Conservation (phyloP, 2,797 vertebrate species). For the Oryzias dopingdopingensis region DNA sequence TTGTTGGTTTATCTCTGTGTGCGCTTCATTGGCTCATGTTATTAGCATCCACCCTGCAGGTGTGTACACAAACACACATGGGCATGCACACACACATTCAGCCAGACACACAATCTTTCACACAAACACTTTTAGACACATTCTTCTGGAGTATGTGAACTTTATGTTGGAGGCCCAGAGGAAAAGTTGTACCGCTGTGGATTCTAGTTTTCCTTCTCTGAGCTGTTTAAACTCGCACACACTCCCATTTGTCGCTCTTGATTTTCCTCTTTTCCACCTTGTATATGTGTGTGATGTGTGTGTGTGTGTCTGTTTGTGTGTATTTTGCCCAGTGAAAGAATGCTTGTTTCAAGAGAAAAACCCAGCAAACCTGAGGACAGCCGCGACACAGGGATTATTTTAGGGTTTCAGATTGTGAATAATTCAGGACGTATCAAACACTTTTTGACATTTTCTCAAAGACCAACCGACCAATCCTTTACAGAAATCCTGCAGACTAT, state of each 20-base stretch:
- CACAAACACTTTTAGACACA: conserved; percentile 41
- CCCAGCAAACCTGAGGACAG: conserved; percentile 12
- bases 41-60: conserved; percentile 59
- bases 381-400: conserved; percentile 1
- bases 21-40: conserved; percentile 56
- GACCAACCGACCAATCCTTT: no score
- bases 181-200: conserved; percentile 46
- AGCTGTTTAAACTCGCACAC: conserved; percentile 52
- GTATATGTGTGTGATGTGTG: not conserved
- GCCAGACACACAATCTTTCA: conserved; percentile 15
- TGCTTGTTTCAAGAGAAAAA: conserved; percentile 8
- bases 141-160: conserved; percentile 55
- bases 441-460: conserved; percentile 6
- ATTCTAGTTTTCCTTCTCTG: conserved; percentile 46
- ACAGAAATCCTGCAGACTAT: no score
- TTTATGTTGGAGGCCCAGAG: conserved; percentile 51
- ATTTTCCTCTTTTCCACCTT: conserved; percentile 22
- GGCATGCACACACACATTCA: not conserved
- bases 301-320: not conserved
- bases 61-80: conserved; percentile 31
- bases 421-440: not conserved
- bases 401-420: not conserved
- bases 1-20: conserved; percentile 39
- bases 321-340: not conserved
- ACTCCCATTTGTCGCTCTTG: conserved; percentile 53